Evolutionary conservation across 2,797 vertebrate species (phyloP).

Genomic region (Squalus acanthias): DNA sequence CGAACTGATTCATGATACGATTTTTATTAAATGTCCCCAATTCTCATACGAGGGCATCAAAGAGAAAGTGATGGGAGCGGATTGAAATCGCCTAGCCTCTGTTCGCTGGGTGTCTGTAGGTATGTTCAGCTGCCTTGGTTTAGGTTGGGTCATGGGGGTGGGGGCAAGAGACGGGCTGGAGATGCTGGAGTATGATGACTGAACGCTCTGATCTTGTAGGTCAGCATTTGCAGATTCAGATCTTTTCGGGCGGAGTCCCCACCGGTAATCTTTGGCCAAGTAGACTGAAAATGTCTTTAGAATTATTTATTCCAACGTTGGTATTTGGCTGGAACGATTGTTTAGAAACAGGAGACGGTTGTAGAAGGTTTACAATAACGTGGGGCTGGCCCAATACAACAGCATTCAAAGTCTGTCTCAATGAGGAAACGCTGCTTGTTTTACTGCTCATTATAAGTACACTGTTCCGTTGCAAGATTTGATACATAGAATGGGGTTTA

Average conservation of each 20-base stretch:
- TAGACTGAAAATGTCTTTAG: neutral
- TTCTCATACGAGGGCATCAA: neutral
- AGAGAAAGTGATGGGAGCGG: neutral
- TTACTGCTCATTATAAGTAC: neutral
- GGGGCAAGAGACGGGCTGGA: neutral
- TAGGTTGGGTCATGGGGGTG: neutral
- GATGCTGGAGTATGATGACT: neutral
- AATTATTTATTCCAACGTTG: neutral
- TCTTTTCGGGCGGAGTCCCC: neutral
- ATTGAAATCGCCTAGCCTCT: neutral
- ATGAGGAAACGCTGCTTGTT: neutral
- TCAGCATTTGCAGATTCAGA: neutral
- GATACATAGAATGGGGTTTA: neutral
- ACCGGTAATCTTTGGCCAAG: neutral
- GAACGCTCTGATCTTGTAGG: neutral
- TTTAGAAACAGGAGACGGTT: neutral
- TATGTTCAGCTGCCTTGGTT: neutral
- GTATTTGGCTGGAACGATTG: neutral
- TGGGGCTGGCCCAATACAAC: neutral
- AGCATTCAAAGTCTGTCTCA: neutral
- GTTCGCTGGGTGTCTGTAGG: neutral
- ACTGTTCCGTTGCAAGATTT: neutral
- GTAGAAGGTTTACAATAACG: neutral
- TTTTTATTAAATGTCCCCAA: neutral
- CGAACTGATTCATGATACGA: neutral